Base-by-base conservation (phyloP, 2,797 vertebrate genomes). In the Halcyon leucocephala region DNA sequence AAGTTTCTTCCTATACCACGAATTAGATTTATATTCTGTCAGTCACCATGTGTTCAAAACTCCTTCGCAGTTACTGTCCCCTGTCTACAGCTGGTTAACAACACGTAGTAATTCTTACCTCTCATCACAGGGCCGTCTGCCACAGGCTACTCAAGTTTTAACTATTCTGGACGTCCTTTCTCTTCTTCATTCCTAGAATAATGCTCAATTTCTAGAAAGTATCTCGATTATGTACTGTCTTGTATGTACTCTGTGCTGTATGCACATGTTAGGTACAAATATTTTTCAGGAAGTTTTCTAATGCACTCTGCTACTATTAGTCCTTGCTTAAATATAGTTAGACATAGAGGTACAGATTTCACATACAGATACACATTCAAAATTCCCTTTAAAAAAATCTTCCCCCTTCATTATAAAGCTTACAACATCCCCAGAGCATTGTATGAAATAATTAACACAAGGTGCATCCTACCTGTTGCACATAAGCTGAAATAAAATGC, bases 391-490 rank as follows among this genome's bases (percentile, higher is more conserved):
- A 24, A 72, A 88, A 70, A 51, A 28, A 28, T 6, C 29, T 31
- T 31, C 21, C 65, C 49, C 7, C 28, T 42, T 49, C 4, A 10
- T n/a, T 61, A 60, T 12, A 82, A 67, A 82, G 20, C 35, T 52
- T 66, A 42, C 33, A 4, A 7, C 57, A 80, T 61, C 31, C 66
- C 26, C 54, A 17, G 24, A 83, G 8, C 24, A 31, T 29, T 91
- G 65, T 22, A 19, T 13, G 20, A 61, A 87, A 80, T 31, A 89
- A 92, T 64, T 10, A 41, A 57, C 66, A 70, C 44, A 9, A 91
- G 57, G 41, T 65, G 49, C 79, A 64, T 78, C 96, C 89, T 97
- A 97, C 96, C 96, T 97, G 94, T 28, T 37, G 26, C 1, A 24
- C n/a, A 12, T 1, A 1, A 10, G 92, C 35, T 48, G 89, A 71